Evolutionary conservation across 2,113 vertebrate species (phyloP).

Genomic region (Orthonyx spaldingii): DNA sequence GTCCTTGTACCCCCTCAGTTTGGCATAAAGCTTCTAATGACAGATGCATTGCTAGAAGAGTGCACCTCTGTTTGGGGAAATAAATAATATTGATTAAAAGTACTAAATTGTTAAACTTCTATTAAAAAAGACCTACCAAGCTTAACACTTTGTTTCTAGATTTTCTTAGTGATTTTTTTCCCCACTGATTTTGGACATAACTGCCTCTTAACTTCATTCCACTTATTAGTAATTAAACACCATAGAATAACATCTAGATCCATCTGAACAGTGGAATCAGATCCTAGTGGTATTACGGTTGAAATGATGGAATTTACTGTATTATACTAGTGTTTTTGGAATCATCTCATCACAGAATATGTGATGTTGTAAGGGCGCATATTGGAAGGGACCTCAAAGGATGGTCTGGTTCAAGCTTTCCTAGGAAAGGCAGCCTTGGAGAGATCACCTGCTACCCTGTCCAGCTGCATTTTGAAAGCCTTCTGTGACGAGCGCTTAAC

Average conservation of each 20-base stretch:
- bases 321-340: background rate
- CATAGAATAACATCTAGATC: background rate
- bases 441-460: background rate
- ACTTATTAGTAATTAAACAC: background rate
- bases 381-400: background rate
- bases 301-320: background rate
- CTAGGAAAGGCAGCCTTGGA: background rate
- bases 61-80: background rate
- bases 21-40: background rate
- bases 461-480: background rate
- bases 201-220: background rate
- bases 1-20: background rate
- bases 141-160: background rate
- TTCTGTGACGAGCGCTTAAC: rapidly evolving
- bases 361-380: background rate
- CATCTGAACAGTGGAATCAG: background rate
- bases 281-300: background rate
- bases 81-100: background rate
- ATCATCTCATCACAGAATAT: background rate
- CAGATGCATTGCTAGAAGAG: background rate
- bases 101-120: background rate
- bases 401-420: background rate
- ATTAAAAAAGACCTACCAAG: too few relatives aligned
- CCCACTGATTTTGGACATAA: background rate
- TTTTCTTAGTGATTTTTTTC: background rate